Conservation (phyloP, 2,888 invertebrate species). For the Thereva unica region DNA sequence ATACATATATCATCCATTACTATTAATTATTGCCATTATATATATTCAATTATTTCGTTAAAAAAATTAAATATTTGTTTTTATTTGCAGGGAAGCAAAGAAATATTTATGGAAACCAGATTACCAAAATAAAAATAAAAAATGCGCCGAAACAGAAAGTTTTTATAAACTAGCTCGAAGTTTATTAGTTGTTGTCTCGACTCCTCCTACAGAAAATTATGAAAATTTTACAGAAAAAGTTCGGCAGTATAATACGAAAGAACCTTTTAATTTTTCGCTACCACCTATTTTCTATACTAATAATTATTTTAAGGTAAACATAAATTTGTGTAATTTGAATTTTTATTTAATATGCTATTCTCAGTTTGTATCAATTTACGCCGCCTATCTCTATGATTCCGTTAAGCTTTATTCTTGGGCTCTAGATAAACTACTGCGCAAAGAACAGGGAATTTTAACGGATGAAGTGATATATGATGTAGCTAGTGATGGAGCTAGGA, state of each 20-base stretch:
- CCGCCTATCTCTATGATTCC: constrained; percentile 94
- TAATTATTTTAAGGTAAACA: constrained; percentile 37
- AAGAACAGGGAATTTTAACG: constrained; percentile 62
- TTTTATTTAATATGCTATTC: constrained; percentile 40
- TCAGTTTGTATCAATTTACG: constrained; percentile 85
- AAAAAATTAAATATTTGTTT: constrained; percentile 8
- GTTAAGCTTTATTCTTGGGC: constrained; percentile 89
- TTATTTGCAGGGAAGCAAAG: constrained; percentile 64
- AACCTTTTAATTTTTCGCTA: constrained; percentile 79
- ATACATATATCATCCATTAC: too few relatives aligned
- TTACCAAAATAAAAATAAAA: constrained; percentile 62
- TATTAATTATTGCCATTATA: too few relatives aligned
- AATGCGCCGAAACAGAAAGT: constrained; percentile 63
- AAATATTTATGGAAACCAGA: constrained; percentile 77
- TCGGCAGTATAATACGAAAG: constrained; percentile 72
- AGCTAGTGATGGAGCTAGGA: constrained; percentile 82
- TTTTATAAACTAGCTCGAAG: constrained; percentile 74
- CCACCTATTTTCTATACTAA: constrained; percentile 60
- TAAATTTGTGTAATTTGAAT: neutral
- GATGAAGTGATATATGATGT: constrained; percentile 68
- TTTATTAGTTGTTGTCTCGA: constrained; percentile 85
- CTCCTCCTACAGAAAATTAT: constrained; percentile 75
- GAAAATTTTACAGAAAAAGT: constrained; percentile 80
- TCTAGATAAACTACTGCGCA: constrained; percentile 72
- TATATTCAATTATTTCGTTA: constrained; percentile 4